These are phyloP conservation scores for Trissoscelio sp. DNA, from an alignment of 2,888 invertebrate species.

Conservation along the genomic window DNA sequence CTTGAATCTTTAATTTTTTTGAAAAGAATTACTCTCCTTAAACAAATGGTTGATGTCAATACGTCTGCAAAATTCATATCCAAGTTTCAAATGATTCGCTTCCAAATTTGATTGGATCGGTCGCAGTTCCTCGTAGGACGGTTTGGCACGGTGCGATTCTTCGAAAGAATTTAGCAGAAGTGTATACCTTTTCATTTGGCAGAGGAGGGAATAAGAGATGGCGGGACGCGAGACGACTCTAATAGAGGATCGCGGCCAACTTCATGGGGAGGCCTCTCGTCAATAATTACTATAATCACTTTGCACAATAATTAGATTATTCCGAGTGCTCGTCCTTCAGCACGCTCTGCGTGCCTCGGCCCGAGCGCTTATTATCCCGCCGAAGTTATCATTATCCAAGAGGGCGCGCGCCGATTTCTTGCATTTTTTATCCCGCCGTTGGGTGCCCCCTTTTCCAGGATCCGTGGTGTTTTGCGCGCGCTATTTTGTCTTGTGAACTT, in stretches of 20 bases:
- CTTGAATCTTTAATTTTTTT: too few species aligned
- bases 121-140: constrained; percentile 61
- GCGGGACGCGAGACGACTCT: constrained; percentile 59
- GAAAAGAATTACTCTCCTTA: too few species aligned
- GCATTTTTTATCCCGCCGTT: constrained; percentile 72
- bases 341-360: constrained; percentile 70
- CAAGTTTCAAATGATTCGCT: too few species aligned
- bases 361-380: constrained; percentile 78
- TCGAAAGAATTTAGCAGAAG: constrained; percentile 76
- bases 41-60: too few species aligned
- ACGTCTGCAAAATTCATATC: too few species aligned
- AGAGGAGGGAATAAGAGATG: constrained; percentile 48
- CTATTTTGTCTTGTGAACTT: constrained; percentile 60
- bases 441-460: constrained; percentile 69
- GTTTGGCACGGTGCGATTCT: constrained; percentile 74
- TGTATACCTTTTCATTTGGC: constrained; percentile 82
- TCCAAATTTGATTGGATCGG: too few species aligned
- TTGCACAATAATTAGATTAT: constrained; percentile 83
- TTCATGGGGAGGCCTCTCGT: constrained; percentile 72
- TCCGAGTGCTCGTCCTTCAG: constrained; percentile 75
- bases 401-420: constrained; percentile 72
- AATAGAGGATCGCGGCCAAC: constrained; percentile 72
- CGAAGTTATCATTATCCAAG: constrained; percentile 81
- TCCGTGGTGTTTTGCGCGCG: constrained; percentile 59
- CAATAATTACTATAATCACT: constrained; percentile 83